Evolutionary conservation across 2,888 invertebrate genomes (phyloP).

Genomic region (Synergus gifuensis): DNA sequence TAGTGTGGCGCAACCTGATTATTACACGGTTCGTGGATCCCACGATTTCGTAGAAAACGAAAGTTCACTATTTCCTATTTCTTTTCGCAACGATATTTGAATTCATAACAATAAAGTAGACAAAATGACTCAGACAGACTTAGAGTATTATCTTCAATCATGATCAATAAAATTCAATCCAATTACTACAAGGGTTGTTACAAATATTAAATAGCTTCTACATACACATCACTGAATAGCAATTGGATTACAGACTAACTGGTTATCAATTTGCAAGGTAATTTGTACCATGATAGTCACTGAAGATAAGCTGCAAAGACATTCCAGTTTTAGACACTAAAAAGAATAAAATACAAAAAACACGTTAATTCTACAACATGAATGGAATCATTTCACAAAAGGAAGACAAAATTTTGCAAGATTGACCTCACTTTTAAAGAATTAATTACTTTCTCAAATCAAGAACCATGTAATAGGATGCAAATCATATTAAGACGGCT

Average conservation of each 20-base stretch:
- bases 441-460: not conserved
- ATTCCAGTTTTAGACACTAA: too few relatives aligned
- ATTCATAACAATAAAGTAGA: not conserved
- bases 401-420: not conserved
- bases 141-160: not conserved
- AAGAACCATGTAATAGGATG: not conserved
- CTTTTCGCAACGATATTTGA: conserved; percentile 3
- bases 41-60: conserved; percentile 30
- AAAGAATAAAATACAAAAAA: too few relatives aligned
- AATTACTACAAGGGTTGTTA: not conserved
- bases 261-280: too few relatives aligned
- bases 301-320: too few relatives aligned
- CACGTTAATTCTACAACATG: too few relatives aligned
- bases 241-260: too few relatives aligned
- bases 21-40: conserved; percentile 29
- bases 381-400: not conserved
- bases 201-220: not conserved
- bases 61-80: conserved; percentile 24
- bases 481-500: not conserved
- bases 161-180: not conserved
- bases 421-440: not conserved
- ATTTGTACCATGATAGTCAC: too few relatives aligned
- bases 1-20: conserved; percentile 32
- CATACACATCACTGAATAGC: not conserved
- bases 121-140: not conserved